A percentile compares a stretch with the other conserved stretches of the same genome.
Conservation (phyloP, 1,140 invertebrate species). For the Condylostylus longicornis region DNA sequence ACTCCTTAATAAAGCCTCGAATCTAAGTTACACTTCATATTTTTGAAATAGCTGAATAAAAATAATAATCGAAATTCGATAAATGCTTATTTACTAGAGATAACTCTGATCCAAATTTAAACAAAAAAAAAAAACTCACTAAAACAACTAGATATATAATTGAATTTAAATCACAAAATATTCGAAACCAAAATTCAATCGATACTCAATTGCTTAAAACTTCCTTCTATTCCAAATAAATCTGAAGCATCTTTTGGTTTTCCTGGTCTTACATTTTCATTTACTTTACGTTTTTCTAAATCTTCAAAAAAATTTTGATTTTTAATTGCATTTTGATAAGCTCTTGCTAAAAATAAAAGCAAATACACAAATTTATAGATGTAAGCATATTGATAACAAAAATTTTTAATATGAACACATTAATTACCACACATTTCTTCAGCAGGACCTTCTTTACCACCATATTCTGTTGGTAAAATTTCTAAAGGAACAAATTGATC, state of each 20-base stretch:
- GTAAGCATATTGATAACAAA: no score
- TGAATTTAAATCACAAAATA: no score
- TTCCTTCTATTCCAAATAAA: slow-evolving; percentile 52
- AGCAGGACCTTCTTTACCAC: slow-evolving; percentile 32
- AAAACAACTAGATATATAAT: no score
- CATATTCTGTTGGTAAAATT: slow-evolving; percentile 46
- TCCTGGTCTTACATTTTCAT: slow-evolving; percentile 44
- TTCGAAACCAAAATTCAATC: no score
- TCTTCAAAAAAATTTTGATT: slow-evolving; percentile 40
- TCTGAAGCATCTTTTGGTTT: slow-evolving; percentile 46
- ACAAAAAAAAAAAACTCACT: no score
- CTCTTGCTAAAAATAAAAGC: slow-evolving; percentile 19
- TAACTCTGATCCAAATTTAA: no score
- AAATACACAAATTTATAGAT: not conserved
- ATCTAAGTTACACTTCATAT: no score
- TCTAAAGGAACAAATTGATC: slow-evolving; percentile 44
- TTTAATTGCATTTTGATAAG: slow-evolving; percentile 34
- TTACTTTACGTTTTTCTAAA: slow-evolving; percentile 40
- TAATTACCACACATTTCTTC: slow-evolving; percentile 14
- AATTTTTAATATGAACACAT: no score
- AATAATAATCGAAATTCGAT: no score
- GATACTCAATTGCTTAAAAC: slow-evolving; percentile 57
- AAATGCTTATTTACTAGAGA: no score
- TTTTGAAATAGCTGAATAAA: no score
- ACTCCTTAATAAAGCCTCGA: no score